Percentiles rank a stretch among this genome's conserved stretches.
These are phyloP conservation scores for Sesia bembeciformis DNA, from an alignment of 2,888 invertebrate species.

Conservation along the genomic window DNA sequence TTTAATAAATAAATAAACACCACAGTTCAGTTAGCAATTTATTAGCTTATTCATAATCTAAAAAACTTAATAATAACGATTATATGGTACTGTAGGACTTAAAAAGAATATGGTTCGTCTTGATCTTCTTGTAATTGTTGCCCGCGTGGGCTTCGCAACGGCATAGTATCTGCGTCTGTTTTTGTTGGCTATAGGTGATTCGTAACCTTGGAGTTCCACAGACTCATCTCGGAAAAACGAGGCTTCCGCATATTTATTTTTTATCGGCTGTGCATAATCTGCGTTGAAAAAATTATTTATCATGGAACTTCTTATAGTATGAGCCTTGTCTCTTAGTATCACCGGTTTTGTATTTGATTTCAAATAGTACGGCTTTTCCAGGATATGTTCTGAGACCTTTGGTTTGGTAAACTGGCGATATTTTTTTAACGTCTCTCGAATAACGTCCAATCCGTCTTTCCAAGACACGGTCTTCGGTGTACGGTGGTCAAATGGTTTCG, in stretches of 20 bases:
- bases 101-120: constrained; percentile 50
- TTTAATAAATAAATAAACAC: no score
- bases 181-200: neutral
- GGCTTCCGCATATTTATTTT: constrained; percentile 1
- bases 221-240: neutral
- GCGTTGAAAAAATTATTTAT: constrained; percentile 20
- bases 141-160: constrained; percentile 8
- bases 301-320: constrained; percentile 25
- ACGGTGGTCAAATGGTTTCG: constrained; percentile 5
- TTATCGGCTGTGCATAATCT: constrained; percentile 12
- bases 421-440: constrained; percentile 13
- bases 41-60: constrained; percentile 1
- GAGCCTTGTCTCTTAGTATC: constrained; percentile 25
- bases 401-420: neutral
- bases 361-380: neutral
- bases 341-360: constrained; percentile 17
- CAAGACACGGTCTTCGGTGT: constrained; percentile 13
- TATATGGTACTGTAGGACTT: constrained; percentile 49
- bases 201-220: neutral
- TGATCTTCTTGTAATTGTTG: constrained; percentile 15
- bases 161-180: constrained; percentile 2
- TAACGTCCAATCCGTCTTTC: constrained; percentile 20
- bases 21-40: no score
- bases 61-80: constrained; percentile 32
- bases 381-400: neutral